Conservation (phyloP, 2,113 vertebrate genomes). For the Seriola rivoliana region DNA sequence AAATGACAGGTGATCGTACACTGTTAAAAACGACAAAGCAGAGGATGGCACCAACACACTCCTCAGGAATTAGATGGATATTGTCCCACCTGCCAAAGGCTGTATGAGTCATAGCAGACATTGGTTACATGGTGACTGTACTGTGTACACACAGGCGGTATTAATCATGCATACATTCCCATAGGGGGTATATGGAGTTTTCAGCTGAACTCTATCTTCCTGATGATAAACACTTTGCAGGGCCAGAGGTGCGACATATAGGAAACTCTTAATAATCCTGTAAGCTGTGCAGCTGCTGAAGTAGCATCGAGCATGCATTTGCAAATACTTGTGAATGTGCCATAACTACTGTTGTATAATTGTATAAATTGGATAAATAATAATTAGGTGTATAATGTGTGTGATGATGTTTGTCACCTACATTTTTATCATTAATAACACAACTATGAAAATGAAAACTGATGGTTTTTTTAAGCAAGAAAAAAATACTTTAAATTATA, state of each 20-base stretch:
- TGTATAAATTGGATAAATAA: not conserved
- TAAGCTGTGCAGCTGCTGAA: constrained; percentile 19
- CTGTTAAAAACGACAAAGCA: constrained; percentile 70
- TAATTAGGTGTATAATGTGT: not conserved
- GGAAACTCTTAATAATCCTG: constrained; percentile 58
- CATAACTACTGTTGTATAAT: constrained; percentile 3
- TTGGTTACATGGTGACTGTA: constrained; percentile 63
- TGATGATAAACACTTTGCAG: constrained; percentile 70
- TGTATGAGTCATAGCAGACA: constrained; percentile 70
- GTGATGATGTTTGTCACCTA: constrained; percentile 3
- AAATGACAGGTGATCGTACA: constrained; percentile 75
- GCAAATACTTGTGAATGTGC: not conserved
- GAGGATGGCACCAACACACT: constrained; percentile 49
- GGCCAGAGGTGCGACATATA: constrained; percentile 64
- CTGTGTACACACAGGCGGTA: constrained; percentile 66
- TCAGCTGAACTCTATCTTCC: constrained; percentile 64
- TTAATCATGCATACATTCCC: constrained; percentile 76
- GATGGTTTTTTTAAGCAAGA: not conserved
- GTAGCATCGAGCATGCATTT: constrained; percentile 17
- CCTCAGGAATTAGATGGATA: constrained; percentile 74
- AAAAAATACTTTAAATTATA: not conserved
- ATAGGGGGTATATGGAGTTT: constrained; percentile 55
- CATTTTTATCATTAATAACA: not conserved
- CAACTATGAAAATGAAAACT: not conserved
- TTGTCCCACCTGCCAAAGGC: constrained; percentile 70